Conservation (phyloP, 2,113 vertebrate genomes). For the Bolborhynchus lineola region DNA sequence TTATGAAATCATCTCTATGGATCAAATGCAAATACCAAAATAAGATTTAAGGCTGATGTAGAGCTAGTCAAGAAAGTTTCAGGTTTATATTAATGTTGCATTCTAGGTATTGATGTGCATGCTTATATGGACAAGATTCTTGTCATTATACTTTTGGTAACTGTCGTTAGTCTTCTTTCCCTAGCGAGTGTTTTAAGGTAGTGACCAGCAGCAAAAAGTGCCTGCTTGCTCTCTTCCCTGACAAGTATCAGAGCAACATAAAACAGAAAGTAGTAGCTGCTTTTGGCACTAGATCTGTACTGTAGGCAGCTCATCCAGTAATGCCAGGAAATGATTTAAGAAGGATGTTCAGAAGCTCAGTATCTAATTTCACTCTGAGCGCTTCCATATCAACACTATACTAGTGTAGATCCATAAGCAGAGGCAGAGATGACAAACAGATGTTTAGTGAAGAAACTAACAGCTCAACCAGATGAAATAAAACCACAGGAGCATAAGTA, state of each 20-base stretch:
- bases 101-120: background rate
- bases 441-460: slow-evolving; percentile 1
- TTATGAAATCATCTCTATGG: background rate
- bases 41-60: background rate
- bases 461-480: background rate
- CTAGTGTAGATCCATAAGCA: background rate
- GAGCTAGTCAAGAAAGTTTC: background rate
- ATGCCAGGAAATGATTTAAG: slow-evolving; percentile 42
- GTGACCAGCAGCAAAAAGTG: background rate
- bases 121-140: background rate
- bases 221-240: background rate
- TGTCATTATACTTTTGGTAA: background rate
- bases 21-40: background rate
- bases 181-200: background rate
- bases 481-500: background rate
- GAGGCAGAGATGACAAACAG: slow-evolving; percentile 26
- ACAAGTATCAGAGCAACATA: background rate
- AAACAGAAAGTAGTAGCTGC: background rate
- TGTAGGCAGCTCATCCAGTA: background rate
- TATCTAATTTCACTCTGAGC: slow-evolving; percentile 34
- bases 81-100: background rate
- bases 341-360: slow-evolving; percentile 9
- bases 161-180: background rate
- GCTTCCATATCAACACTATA: background rate
- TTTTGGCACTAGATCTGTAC: background rate